Evolutionary conservation across 35 echinoderm and acorn worm genomes (phyloP), one percentile per base, ranked within the genome.

Genomic region (Nesometra sesokonis): DNA sequence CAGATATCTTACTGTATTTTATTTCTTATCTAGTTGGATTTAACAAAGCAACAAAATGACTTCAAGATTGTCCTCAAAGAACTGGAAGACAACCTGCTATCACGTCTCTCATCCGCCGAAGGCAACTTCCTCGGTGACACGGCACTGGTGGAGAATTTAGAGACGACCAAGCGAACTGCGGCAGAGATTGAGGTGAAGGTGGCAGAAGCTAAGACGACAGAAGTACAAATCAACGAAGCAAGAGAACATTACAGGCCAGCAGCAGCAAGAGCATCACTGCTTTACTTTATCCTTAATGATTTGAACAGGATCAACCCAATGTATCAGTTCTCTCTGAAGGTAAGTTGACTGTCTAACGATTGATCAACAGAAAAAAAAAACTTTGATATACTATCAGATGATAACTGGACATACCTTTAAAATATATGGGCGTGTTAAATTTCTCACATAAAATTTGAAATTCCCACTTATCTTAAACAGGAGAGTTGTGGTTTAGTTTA

Each of bases 71-170:
- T 94, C 57, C 82, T 99, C 32, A 99, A 94, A 90, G 93, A 99
- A 85, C 81, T 94, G 17, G 93, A 99, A 57, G 93, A 99, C 90
- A 99, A 99, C 85, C 88, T 99, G 23, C 90, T 99, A 4, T 99
- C 96, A 36, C 92, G 93, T 39, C 89, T 99, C 32, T 94, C 95
- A 35, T 93, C 96, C 19, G 96, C 96, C 30, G 96, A 99, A 82
- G 96, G 96, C 39, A 99, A 99, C 90, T 99, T 99, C 90, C 93
- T 99, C 35, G 96, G 96, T 29, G 96, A 99, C 80, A 99, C 96
- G 0, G 96, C 96, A 30, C 88, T 94, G 77, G 96, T 99, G 32
- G 92, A 99, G 78, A 99, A 99, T 82, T 88, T 99, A 76, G 96
- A 99, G 33, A 99, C 96, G 23, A 99, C 96, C 46, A 99, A 99